Conservation (phyloP, 2,113 vertebrate species). For the Cathartes aura region DNA sequence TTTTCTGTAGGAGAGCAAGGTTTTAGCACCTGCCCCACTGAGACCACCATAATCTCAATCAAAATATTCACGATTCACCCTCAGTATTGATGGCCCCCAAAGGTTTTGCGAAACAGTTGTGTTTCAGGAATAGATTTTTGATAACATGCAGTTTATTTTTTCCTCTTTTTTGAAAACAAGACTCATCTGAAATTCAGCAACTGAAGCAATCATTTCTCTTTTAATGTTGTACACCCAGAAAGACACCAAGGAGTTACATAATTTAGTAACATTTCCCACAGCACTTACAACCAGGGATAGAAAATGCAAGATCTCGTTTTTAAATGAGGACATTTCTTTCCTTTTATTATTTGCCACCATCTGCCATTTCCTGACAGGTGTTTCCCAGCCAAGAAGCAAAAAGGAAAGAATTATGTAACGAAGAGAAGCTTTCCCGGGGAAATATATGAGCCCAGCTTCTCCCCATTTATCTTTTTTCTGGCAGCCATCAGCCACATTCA, state of each 20-base stretch:
- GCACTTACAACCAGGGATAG: constrained; percentile 5
- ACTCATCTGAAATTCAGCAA: not conserved
- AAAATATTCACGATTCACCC: not conserved
- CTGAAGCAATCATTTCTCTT: not conserved
- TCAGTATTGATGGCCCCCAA: not conserved
- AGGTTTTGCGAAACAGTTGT: not conserved
- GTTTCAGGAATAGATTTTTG: not conserved
- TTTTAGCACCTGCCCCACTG: not conserved
- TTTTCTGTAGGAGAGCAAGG: not conserved
- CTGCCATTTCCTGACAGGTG: constrained; percentile 49
- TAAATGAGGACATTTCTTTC: constrained; percentile 41
- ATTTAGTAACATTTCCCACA: not conserved
- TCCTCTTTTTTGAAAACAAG: not conserved
- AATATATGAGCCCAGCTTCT: constrained; percentile 3
- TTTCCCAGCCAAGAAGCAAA: constrained; percentile 41
- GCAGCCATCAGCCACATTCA: not conserved
- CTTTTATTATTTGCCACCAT: constrained; percentile 56
- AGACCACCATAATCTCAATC: not conserved
- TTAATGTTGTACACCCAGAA: not conserved
- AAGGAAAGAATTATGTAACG: constrained; percentile 50
- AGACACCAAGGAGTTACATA: constrained; percentile 25
- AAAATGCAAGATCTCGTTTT: constrained; percentile 42
- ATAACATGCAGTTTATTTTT: not conserved
- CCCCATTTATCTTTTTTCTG: not conserved
- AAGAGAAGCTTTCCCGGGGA: constrained; percentile 12